A percentile compares a stretch with the other conserved stretches of the same genome.
These are phyloP conservation scores for Oxystoma pomonae DNA, from an alignment of 2,888 invertebrate genomes.

Conservation along the genomic window DNA sequence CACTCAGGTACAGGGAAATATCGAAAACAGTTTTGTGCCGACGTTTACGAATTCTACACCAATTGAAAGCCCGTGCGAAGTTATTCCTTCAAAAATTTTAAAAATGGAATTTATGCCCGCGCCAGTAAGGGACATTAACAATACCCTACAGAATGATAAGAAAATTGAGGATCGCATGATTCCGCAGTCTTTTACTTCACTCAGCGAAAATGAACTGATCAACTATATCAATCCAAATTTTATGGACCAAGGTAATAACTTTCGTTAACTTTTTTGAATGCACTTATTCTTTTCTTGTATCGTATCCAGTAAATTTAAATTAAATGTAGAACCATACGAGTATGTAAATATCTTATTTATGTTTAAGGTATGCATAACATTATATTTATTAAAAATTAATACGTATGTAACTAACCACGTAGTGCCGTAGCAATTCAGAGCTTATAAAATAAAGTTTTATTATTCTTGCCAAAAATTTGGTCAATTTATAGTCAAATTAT, in stretches of 20 bases:
- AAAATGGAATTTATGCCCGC: slow-evolving; percentile 33
- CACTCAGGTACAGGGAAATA: slow-evolving; percentile 26
- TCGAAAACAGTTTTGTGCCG: slow-evolving; percentile 30
- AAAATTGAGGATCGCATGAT: slow-evolving; percentile 53
- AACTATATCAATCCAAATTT: slow-evolving; percentile 87
- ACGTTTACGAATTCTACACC: slow-evolving; percentile 15
- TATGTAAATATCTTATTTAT: no score
- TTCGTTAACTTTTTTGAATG: slow-evolving; percentile 15
- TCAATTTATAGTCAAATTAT: no score
- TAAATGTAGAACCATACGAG: no score
- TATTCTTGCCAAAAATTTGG: no score
- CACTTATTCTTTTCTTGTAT: no score
- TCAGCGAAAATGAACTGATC: slow-evolving; percentile 84
- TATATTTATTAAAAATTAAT: no score
- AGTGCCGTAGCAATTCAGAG: no score
- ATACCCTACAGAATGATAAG: slow-evolving; percentile 41
- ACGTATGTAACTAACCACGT: no score
- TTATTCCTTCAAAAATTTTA: background rate
- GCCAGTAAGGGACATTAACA: slow-evolving; percentile 38
- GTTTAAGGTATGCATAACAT: no score
- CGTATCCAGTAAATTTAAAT: no score
- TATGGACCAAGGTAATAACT: slow-evolving; percentile 70
- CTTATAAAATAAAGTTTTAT: no score
- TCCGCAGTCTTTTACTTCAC: slow-evolving; percentile 71
- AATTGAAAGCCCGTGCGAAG: background rate